A percentile compares a stretch with the other conserved stretches of the same genome.
phyloP scores from a whole-genome alignment of 2,888 invertebrate species.

The Mesochorus sp. region DNA sequence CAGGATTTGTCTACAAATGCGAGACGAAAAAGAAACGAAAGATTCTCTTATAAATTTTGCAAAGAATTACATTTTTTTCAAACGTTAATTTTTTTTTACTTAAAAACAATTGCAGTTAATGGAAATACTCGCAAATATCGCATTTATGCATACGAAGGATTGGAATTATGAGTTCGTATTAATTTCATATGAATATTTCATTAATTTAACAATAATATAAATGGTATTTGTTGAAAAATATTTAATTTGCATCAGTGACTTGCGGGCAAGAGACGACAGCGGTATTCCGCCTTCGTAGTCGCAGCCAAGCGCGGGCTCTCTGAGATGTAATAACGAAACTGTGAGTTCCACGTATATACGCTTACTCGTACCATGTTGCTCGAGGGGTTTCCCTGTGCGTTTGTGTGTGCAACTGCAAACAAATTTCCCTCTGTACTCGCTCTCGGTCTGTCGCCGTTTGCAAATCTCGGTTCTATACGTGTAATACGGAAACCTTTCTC shows the following conservation, averaged over 20 bases:
- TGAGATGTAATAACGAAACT: conserved; percentile 48
- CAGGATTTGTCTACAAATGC: conserved; percentile 7
- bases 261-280: conserved; percentile 6
- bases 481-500: neutral
- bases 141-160: no score
- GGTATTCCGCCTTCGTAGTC: conserved; percentile 23
- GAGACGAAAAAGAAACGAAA: neutral
- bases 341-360: neutral
- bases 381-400: neutral
- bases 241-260: neutral
- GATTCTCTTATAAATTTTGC: no score
- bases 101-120: neutral
- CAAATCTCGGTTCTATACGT: neutral
- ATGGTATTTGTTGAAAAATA: neutral
- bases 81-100: no score
- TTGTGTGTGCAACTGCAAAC: conserved; percentile 42
- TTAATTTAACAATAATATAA: neutral
- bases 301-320: conserved; percentile 5
- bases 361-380: neutral
- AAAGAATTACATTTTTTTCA: no score
- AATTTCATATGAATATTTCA: neutral
- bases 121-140: no score
- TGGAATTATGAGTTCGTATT: no score
- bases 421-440: conserved; percentile 39
- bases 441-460: conserved; percentile 41